Percentiles rank a stretch among this genome's conserved stretches.
Evolutionary conservation across 2,113 vertebrate genomes (phyloP).

Genomic region (Epinephelus cyanopodus): DNA sequence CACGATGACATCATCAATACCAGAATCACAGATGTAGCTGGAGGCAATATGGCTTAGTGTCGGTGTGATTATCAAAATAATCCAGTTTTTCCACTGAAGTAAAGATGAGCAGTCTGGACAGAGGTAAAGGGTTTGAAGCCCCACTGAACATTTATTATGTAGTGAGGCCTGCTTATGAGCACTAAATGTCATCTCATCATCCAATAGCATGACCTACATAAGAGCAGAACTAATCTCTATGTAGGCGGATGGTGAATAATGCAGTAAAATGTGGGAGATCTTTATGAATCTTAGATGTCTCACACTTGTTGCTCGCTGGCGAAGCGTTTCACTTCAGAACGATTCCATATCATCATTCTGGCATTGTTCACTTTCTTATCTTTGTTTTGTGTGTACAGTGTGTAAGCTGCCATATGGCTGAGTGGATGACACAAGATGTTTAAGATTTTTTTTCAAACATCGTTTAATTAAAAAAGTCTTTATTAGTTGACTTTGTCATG

Average conservation of each 20-base stretch:
- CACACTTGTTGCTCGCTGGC: constrained; percentile 72
- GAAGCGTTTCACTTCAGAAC: constrained; percentile 44
- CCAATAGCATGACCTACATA: constrained; percentile 84
- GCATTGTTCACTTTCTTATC: constrained; percentile 9
- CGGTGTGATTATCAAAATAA: constrained; percentile 45
- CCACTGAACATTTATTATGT: constrained; percentile 57
- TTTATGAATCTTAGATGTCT: constrained; percentile 82
- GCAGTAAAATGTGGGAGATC: constrained; percentile 83
- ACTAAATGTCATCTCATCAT: constrained; percentile 81
- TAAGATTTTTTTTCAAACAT: neutral
- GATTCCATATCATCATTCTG: constrained; percentile 15
- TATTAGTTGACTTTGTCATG: neutral
- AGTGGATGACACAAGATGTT: neutral
- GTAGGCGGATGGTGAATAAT: constrained; percentile 85
- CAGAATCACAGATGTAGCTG: constrained; percentile 61
- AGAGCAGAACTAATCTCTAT: constrained; percentile 81
- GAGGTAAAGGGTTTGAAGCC: constrained; percentile 44
- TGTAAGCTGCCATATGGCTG: neutral
- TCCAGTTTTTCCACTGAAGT: constrained; percentile 36
- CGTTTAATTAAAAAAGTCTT: neutral
- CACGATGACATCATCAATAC: constrained; percentile 75
- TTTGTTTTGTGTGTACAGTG: constrained; percentile 1
- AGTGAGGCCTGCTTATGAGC: constrained; percentile 67
- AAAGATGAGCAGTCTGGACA: constrained; percentile 19
- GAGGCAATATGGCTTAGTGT: constrained; percentile 49